phyloP scores from a whole-genome alignment of 2,113 vertebrate species.

The Pelusios castaneus region DNA sequence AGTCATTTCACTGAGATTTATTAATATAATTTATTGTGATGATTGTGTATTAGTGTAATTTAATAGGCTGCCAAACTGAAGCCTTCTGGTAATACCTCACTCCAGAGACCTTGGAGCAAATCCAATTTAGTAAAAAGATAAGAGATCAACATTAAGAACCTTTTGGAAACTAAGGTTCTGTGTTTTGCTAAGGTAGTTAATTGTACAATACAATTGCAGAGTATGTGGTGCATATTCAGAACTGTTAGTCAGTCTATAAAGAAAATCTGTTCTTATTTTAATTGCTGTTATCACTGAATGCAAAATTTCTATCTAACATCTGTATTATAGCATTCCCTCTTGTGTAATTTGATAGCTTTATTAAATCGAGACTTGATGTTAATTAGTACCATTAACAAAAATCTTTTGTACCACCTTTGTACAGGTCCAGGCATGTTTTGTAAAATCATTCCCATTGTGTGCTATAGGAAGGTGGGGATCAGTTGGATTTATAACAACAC shows the following conservation, averaged over 20 bases:
- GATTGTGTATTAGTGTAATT: not conserved
- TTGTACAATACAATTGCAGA: not conserved
- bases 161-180: not conserved
- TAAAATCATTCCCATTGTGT: not conserved
- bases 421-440: not conserved
- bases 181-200: not conserved
- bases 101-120: too few relatives aligned
- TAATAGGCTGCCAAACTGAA: not conserved
- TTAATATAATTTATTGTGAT: conserved; percentile 5
- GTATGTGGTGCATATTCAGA: not conserved
- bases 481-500: not conserved
- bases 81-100: conserved; percentile 5
- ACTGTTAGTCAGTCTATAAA: not conserved
- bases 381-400: not conserved
- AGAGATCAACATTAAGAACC: not conserved
- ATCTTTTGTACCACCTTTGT: not conserved
- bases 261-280: not conserved
- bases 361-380: not conserved
- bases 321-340: not conserved
- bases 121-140: too few relatives aligned
- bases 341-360: not conserved
- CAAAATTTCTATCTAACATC: not conserved
- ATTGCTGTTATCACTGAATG: not conserved
- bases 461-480: not conserved
- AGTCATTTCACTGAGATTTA: conserved; percentile 32